Percentiles rank a stretch among this genome's conserved stretches.
Conservation (phyloP, 1,140 invertebrate species). For the Drosophila dunni region DNA sequence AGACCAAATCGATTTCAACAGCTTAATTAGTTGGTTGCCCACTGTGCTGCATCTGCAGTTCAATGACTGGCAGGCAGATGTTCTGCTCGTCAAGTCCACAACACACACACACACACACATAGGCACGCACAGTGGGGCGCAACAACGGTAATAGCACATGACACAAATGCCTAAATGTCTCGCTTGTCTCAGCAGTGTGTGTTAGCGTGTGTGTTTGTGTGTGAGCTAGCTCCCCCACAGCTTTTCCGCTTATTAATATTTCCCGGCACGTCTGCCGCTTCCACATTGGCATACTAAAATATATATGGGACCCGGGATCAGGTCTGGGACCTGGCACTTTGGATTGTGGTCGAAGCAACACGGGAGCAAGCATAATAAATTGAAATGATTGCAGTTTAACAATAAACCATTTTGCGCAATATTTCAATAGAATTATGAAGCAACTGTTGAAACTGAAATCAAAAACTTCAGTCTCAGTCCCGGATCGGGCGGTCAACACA, state of each 20-base stretch:
- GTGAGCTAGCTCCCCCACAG: constrained; percentile 45
- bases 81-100: constrained; percentile 50
- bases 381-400: constrained; percentile 63
- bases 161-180: constrained; percentile 67
- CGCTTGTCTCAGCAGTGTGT: constrained; percentile 11
- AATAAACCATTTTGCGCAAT: constrained; percentile 56
- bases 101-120: constrained; percentile 31
- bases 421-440: constrained; percentile 56
- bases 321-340: constrained; percentile 13
- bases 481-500: constrained; percentile 38
- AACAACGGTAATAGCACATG: constrained; percentile 67
- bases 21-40: constrained; percentile 6
- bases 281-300: constrained; percentile 59
- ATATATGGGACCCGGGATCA: constrained; percentile 11
- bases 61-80: constrained; percentile 67
- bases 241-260: constrained; percentile 80
- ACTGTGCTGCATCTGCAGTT: constrained; percentile 60
- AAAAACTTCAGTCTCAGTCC: constrained; percentile 57
- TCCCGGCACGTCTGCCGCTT: constrained; percentile 64
- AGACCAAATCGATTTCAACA: not conserved
- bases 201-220: constrained; percentile 21
- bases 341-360: constrained; percentile 8
- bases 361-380: constrained; percentile 31
- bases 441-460: constrained; percentile 70
- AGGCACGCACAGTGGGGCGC: constrained; percentile 50